Base-by-base conservation (phyloP, 1,140 invertebrate species). In the Dinothrombium tinctorium region DNA sequence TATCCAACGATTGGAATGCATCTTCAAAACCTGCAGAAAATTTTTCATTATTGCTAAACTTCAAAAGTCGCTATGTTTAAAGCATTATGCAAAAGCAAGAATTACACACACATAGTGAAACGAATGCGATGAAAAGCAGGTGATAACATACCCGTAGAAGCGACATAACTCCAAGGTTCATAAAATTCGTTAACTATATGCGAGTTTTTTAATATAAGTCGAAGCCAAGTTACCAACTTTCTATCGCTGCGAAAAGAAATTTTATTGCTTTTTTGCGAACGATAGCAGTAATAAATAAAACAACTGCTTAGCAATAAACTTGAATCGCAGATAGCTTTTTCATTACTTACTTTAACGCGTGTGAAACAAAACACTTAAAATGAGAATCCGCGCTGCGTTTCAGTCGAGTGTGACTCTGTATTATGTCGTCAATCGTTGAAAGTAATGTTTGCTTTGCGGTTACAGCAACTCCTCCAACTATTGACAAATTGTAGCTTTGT, bases 1-100 rank as follows among this genome's bases (percentile, higher is more conserved):
- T 71, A 53, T 95, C 87, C 47, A 98, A 61, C 40, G 82, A 80
- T 45, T 78, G 73, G 50, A 94, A 66, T 33, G 82, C 72, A 60
- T 98, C 92, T 59, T 94, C 86, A 59, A 95, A 96, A 78, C 77
- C 76, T n/a, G n/a, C n/a, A n/a, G n/a, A n/a, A n/a, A n/a, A n/a
- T n/a, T n/a, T n/a, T n/a, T n/a, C n/a, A n/a, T n/a, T n/a, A n/a
- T n/a, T n/a, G n/a, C n/a, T n/a, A n/a, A n/a, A n/a, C n/a, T n/a
- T n/a, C n/a, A n/a, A n/a, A n/a, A n/a, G n/a, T n/a, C n/a, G n/a
- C n/a, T n/a, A n/a, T n/a, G n/a, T n/a, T n/a, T n/a, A n/a, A n/a
- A n/a, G n/a, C n/a, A n/a, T n/a, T n/a, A n/a, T n/a, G n/a, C n/a
- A n/a, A n/a, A n/a, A n/a, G n/a, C n/a, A n/a, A n/a, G n/a, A n/a